A percentile compares a stretch with the other conserved stretches of the same genome.
phyloP scores from a whole-genome alignment of 2,113 vertebrate species.

The Chrysemys picta region DNA sequence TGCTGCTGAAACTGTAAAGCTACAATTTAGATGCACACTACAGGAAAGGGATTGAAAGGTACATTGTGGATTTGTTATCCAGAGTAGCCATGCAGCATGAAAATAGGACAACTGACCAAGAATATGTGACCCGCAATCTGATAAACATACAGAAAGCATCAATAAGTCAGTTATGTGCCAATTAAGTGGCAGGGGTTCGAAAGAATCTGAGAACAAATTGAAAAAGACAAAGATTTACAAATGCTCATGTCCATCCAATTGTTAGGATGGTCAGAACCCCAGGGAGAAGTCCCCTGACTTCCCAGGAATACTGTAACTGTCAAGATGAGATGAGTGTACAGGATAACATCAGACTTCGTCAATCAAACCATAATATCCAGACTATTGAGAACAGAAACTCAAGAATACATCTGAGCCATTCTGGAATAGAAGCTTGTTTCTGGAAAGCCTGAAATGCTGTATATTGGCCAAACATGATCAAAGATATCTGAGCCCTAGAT shows the following conservation, averaged over 20 bases:
- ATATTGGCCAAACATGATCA: background rate
- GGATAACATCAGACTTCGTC: background rate
- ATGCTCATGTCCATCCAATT: background rate
- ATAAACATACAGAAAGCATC: fast-evolving
- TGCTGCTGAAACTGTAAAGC: background rate
- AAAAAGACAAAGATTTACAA: background rate
- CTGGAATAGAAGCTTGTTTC: background rate
- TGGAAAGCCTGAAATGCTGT: background rate
- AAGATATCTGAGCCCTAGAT: background rate
- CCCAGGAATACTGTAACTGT: fast-evolving
- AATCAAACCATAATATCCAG: background rate
- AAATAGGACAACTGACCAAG: background rate
- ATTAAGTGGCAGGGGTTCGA: background rate
- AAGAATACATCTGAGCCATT: background rate
- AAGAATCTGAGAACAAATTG: fast-evolving
- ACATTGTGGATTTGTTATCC: background rate
- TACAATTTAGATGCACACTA: background rate
- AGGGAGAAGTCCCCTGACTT: background rate
- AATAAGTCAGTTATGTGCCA: background rate
- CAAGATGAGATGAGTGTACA: background rate
- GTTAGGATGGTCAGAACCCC: background rate
- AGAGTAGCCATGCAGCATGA: background rate
- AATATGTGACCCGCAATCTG: background rate
- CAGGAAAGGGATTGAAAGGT: background rate
- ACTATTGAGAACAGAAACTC: background rate